These are phyloP conservation scores for Salminus brasiliensis DNA, from an alignment of 2,113 vertebrate genomes.

Conservation along the genomic window DNA sequence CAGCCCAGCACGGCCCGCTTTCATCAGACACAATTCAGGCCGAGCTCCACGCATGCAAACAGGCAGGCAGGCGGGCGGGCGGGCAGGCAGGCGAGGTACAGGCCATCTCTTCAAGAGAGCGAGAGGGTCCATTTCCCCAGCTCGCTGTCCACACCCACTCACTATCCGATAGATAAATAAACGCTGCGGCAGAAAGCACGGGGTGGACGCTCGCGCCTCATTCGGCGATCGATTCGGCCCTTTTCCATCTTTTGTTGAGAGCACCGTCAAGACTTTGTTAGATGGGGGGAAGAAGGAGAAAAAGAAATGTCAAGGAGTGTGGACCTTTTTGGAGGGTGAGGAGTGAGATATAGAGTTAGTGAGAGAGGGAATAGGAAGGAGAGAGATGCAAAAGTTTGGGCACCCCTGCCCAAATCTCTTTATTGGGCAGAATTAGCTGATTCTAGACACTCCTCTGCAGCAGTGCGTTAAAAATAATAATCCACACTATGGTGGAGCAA, in stretches of 20 bases:
- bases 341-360: not conserved
- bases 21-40: conserved; percentile 42
- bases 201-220: too few species aligned
- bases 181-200: not conserved
- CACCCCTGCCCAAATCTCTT: too few species aligned
- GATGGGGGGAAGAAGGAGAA: conserved; percentile 22
- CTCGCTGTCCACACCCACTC: conserved; percentile 17
- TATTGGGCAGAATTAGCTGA: too few species aligned
- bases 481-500: too few species aligned
- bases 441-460: too few species aligned
- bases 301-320: conserved; percentile 38
- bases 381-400: too few species aligned
- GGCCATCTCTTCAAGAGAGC: not conserved
- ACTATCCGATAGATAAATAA: conserved; percentile 39
- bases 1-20: not conserved
- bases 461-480: too few species aligned
- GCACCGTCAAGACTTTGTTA: not conserved
- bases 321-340: not conserved
- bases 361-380: not conserved
- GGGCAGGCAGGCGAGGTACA: too few species aligned
- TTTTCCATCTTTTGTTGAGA: conserved; percentile 39
- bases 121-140: conserved; percentile 13
- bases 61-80: too few species aligned
- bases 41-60: not conserved
- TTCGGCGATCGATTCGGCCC: conserved; percentile 13